Base-by-base conservation (phyloP, 92 coral and sea anemone genomes). In the Micromussa lordhowensis region DNA sequence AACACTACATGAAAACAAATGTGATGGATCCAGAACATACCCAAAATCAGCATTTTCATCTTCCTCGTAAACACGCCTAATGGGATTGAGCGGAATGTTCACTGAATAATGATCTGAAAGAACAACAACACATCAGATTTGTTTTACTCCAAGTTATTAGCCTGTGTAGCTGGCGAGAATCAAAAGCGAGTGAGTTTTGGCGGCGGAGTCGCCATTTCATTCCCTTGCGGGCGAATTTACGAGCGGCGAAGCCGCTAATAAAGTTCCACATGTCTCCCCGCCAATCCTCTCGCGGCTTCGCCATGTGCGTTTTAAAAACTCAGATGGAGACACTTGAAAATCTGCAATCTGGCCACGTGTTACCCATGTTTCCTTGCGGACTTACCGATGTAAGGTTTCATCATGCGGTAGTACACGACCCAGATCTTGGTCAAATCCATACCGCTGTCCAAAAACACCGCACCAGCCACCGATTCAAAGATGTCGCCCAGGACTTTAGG, bases 391-490 rank as follows among this genome's bases (percentile, higher is more conserved):
- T 91, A 96, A 44, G 96, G 96, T 82, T 90, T 87, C 96, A 97
- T 92, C 99, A 97, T 97, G 32, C 94, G 97, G 83, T 97, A 93
- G 84, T 92, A 97, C 24, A 97, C 96, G 36, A 84, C 86, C 99
- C 99, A 97, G 44, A 95, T 93, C 86, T 86, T 81, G 1, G 86
- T 79, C 44, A 97, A 82, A 82, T 96, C 98, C 98, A 94, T 94
- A 89, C 99, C 98, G 93, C 99, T 96, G 98, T 97, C 99, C 88
- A 97, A 53, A 77, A 97, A 97, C 70, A 97, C 90, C 63, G 99
- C 99, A 81, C 98, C 99, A 82, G 99, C 99, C 26, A 97, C 96
- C 13, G 99, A 97, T 82, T 97, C 99, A 77, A 96, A 97, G 84
- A 97, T 91, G 87, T 97, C 99, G 26, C 99, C 99, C 71, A 97